Conservation (phyloP, 2,113 vertebrate species). For the Apus apus region DNA sequence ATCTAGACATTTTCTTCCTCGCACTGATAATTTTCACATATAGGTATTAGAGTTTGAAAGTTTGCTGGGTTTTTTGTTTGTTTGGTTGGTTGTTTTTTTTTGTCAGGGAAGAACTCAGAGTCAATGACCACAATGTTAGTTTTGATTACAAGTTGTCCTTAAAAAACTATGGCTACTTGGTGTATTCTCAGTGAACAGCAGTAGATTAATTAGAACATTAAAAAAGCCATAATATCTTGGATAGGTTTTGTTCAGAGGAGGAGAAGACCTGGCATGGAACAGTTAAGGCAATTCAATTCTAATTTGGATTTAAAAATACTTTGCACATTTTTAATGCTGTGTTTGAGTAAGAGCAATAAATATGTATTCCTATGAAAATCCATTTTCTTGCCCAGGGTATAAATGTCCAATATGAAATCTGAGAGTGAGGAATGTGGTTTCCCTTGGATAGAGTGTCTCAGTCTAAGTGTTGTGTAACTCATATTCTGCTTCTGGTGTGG, state of each 20-base stretch:
- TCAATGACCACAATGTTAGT: accelerated
- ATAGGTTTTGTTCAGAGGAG: background rate
- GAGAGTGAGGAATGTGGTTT: slow-evolving; percentile 41
- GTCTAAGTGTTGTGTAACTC: slow-evolving; percentile 68
- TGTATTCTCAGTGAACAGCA: background rate
- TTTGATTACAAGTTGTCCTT: background rate
- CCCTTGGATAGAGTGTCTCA: slow-evolving; percentile 30
- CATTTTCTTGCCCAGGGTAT: slow-evolving; percentile 2
- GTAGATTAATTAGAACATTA: background rate
- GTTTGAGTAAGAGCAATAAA: slow-evolving; percentile 15
- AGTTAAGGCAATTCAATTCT: background rate
- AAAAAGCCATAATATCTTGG: background rate
- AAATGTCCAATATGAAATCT: slow-evolving; percentile 7
- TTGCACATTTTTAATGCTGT: background rate
- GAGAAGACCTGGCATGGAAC: background rate
- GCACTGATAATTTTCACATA: background rate
- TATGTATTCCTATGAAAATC: slow-evolving; percentile 18
- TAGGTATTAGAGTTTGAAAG: slow-evolving; percentile 23
- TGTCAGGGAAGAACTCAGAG: background rate
- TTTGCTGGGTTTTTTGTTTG: background rate
- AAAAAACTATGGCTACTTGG: background rate
- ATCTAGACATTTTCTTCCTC: background rate
- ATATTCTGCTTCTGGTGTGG: slow-evolving; percentile 54
- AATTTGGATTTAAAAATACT: slow-evolving; percentile 38
- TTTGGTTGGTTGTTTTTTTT: too few species aligned